A percentile compares a stretch with the other conserved stretches of the same genome.
phyloP scores from a whole-genome alignment of 2,113 vertebrate species.

The Penelope pileata region DNA sequence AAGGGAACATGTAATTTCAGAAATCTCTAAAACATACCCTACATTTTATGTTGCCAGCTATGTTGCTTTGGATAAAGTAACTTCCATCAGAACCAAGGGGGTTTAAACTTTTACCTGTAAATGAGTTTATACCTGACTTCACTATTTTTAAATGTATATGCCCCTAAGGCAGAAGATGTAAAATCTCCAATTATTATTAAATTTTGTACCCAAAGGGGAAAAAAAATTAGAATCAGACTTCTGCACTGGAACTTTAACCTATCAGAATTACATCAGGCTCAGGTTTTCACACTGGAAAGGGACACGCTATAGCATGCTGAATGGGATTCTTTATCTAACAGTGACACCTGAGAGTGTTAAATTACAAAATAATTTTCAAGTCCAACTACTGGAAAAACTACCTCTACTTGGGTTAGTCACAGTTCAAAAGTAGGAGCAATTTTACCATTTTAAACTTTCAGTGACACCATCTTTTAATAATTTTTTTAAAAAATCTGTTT shows the following conservation, averaged over 20 bases:
- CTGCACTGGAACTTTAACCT: constrained; percentile 40
- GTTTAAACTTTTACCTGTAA: constrained; percentile 34
- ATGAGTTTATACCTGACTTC: background rate
- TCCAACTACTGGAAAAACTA: constrained; percentile 42
- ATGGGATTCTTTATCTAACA: constrained; percentile 68
- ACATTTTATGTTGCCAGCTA: background rate
- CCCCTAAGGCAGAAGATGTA: constrained; percentile 7
- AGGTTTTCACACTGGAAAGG: constrained; percentile 30
- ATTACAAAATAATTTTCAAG: constrained; percentile 73
- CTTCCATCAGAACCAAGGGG: background rate
- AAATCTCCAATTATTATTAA: constrained; percentile 59
- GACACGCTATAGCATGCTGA: background rate
- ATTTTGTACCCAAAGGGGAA: constrained; percentile 28
- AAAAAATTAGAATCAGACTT: constrained; percentile 22
- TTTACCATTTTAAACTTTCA: constrained; percentile 42
- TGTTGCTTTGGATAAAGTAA: constrained; percentile 1
- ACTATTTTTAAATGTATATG: constrained; percentile 1
- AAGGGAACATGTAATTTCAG: background rate
- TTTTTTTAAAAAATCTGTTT: background rate
- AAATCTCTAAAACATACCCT: background rate
- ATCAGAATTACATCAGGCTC: constrained; percentile 61
- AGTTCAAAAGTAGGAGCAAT: constrained; percentile 37
- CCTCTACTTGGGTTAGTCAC: constrained; percentile 36
- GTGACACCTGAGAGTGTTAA: constrained; percentile 73
- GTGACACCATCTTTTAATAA: constrained; percentile 20